Percentiles rank a stretch among this genome's conserved stretches.
These are phyloP conservation scores for Eleginops maclovinus DNA, from an alignment of 2,113 vertebrate species.

Conservation along the genomic window DNA sequence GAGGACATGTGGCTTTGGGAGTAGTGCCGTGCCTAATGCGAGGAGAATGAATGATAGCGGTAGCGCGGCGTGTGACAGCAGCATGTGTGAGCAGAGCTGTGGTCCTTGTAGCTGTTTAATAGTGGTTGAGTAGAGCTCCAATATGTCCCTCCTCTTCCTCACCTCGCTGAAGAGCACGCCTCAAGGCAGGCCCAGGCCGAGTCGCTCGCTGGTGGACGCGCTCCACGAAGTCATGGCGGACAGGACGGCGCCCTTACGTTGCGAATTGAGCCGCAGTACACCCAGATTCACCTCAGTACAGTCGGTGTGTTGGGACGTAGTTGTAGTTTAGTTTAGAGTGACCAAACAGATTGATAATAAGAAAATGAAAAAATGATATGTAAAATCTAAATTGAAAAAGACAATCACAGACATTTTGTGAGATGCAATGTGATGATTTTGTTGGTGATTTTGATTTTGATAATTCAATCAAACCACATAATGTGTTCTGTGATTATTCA, in stretches of 20 bases:
- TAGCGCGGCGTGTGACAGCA: constrained; percentile 59
- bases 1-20: constrained; percentile 56
- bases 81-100: constrained; percentile 73
- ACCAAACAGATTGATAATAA: not conserved
- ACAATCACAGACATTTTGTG: not conserved
- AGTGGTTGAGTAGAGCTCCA: constrained; percentile 80
- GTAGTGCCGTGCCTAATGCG: constrained; percentile 41
- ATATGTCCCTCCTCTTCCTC: constrained; percentile 73
- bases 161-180: constrained; percentile 70
- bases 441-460: not conserved
- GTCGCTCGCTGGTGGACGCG: constrained; percentile 82
- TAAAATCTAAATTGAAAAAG: not conserved
- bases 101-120: constrained; percentile 80
- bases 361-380: not conserved
- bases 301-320: constrained; percentile 77
- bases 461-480: not conserved
- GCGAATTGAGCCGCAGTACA: constrained; percentile 41
- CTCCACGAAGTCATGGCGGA: constrained; percentile 81
- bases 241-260: constrained; percentile 70
- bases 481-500: not conserved
- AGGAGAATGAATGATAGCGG: constrained; percentile 54
- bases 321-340: constrained; percentile 40
- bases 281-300: constrained; percentile 68
- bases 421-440: not conserved
- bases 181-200: constrained; percentile 66